Conservation (phyloP, 1,140 invertebrate species). For the Drosophila parvula region DNA sequence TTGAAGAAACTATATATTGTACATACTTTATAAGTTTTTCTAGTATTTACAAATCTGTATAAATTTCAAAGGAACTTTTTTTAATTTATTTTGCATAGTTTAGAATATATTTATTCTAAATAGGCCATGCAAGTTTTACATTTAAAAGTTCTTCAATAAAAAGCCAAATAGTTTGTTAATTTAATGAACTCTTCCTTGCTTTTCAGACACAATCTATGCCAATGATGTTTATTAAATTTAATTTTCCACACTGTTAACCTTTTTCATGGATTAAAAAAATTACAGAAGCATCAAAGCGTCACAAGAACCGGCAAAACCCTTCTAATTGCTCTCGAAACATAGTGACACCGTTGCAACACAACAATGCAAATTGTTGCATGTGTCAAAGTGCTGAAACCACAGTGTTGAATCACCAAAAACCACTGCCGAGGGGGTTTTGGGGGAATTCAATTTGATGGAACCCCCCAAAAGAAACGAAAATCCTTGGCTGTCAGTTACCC, state of each 20-base stretch:
- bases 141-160: background rate
- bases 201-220: background rate
- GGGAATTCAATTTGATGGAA: constrained; percentile 30
- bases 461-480: constrained; percentile 2
- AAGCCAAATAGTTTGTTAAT: background rate
- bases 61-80: background rate
- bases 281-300: too few species aligned
- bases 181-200: background rate
- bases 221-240: background rate
- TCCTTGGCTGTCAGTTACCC: constrained; percentile 22
- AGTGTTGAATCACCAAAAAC: constrained; percentile 24
- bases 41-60: background rate
- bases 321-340: constrained; percentile 27
- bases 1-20: too few species aligned
- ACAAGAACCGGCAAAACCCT: background rate
- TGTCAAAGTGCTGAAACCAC: constrained; percentile 36
- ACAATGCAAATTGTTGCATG: constrained; percentile 33
- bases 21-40: background rate
- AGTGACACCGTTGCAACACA: constrained; percentile 21
- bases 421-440: background rate
- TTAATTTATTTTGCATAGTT: background rate
- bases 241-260: background rate
- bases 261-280: background rate
- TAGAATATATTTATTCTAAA: background rate
- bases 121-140: background rate